These are phyloP conservation scores for Cottus gobio DNA, from an alignment of 2,113 vertebrate species.

Conservation along the genomic window DNA sequence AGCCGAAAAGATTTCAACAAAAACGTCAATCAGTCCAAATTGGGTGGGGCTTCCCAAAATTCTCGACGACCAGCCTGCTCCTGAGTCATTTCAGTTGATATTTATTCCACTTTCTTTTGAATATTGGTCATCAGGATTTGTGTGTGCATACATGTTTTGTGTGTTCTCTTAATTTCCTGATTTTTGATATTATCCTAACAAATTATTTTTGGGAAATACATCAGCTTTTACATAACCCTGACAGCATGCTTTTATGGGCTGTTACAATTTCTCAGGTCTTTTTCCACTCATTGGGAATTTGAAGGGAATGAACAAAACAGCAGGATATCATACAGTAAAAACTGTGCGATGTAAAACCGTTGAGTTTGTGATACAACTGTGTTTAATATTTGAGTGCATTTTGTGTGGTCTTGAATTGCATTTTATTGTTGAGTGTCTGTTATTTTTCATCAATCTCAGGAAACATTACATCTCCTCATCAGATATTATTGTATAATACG, in stretches of 20 bases:
- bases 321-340: neutral
- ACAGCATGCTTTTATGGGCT: neutral
- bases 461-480: neutral
- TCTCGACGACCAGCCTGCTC: too few relatives aligned
- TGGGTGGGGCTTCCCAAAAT: neutral
- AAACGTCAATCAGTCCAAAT: neutral
- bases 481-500: neutral
- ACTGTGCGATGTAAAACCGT: neutral
- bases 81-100: neutral
- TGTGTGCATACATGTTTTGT: neutral
- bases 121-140: slow-evolving; percentile 1
- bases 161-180: neutral
- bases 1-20: neutral
- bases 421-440: neutral
- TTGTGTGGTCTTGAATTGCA: neutral
- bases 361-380: neutral
- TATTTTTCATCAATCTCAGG: neutral
- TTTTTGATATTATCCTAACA: neutral
- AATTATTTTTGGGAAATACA: neutral
- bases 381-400: neutral
- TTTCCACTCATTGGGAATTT: slow-evolving; percentile 18
- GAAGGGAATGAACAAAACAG: slow-evolving; percentile 10
- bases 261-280: neutral
- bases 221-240: neutral
- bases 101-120: neutral